Evolutionary conservation across 1,140 invertebrate species (phyloP), one percentile per base, ranked within the genome.

Genomic region (Brachionus paranguensis): DNA sequence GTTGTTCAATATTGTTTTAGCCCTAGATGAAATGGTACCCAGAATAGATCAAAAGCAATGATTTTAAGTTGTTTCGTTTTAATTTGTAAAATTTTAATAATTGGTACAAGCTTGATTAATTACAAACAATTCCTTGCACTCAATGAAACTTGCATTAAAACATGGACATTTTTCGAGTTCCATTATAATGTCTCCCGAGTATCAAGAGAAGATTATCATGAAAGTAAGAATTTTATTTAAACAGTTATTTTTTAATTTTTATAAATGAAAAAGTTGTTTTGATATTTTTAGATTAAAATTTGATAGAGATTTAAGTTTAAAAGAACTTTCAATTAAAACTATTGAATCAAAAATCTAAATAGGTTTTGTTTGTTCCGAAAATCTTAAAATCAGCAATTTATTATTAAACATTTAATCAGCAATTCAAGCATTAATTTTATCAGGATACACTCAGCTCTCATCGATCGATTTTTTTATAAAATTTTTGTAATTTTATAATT

Each of bases 121-220:
- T 76, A 50, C 24, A 47, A 76, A 20, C 43, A 47, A 27, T 76
- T 53, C 27, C 12, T 27, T 10, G 43, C 20, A 2, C 11, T 76
- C 2, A 76, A 76, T 50, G 8, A 76, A 76, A 76, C 43, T n/a
- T 76, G 72, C 43, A 17, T 14, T 27, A 76, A 76, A n/a, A 76
- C 72, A 76, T 76, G 72, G 72, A 76, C 4, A 12, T 76, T 76
- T 8, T 76, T 76, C 43, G 72, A 76, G 27, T 29, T 47, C 1
- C n/a, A 14, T 53, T 50, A 29, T 12, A 76, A 50, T 76, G 33
- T 76, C 50, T 53, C 72, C 5, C 14, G 27, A 50, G 43, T 76
- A 50, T 6, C 43, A 14, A 29, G 72, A 47, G 20, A 11, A 11
- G 43, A 76, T 50, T 76, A 50, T 76, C 20, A 27, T 14, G 20